These are phyloP conservation scores for Tadarida brasiliensis DNA, from an alignment of 2,797 vertebrate genomes.

Conservation along the genomic window DNA sequence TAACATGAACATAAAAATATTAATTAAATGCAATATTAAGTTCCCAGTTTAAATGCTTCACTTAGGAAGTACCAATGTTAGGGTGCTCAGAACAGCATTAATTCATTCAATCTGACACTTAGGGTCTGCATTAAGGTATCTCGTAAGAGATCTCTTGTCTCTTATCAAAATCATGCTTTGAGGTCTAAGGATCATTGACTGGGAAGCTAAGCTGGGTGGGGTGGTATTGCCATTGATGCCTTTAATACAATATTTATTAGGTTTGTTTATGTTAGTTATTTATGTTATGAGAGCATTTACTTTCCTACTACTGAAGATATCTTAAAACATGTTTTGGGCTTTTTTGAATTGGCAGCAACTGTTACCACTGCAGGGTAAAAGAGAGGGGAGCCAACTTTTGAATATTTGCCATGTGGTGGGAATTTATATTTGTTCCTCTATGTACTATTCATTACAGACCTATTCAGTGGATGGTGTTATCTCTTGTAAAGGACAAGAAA, in stretches of 20 bases:
- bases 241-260: conserved; percentile 26
- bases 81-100: conserved; percentile 9
- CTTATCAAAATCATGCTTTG: background rate
- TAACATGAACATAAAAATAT: conserved; percentile 40
- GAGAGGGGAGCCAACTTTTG: conserved; percentile 2
- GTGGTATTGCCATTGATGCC: background rate
- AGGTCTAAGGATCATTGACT: background rate
- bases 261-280: conserved; percentile 30
- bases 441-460: conserved; percentile 38
- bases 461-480: background rate
- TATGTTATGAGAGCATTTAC: conserved; percentile 24
- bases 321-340: background rate
- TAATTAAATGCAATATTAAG: conserved; percentile 54
- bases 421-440: conserved; percentile 51
- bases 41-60: conserved; percentile 41
- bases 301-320: conserved; percentile 24
- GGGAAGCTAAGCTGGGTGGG: background rate
- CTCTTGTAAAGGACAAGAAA: conserved; percentile 21
- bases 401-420: background rate
- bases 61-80: conserved; percentile 61
- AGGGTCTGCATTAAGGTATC: background rate
- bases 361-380: background rate
- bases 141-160: background rate
- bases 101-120: background rate
- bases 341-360: conserved; percentile 28